Base-by-base conservation (phyloP, 2,113 vertebrate genomes). In the Abramis brama region DNA sequence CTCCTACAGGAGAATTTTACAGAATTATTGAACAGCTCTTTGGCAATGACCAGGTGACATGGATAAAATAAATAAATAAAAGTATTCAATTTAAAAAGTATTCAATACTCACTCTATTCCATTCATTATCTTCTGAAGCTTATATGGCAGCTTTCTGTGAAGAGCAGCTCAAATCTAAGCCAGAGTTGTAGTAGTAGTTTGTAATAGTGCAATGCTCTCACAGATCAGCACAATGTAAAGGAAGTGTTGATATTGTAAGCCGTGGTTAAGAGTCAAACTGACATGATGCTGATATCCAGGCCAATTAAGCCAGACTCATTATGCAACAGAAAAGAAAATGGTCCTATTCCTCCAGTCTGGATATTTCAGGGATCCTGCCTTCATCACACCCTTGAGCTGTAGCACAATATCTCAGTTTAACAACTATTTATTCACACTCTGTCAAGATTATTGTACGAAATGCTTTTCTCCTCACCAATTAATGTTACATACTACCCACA, bases 381-480 rank as follows among this genome's bases (percentile, higher is more conserved):
- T 68, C 15, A 43, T 83, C 60, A 45, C 50, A 30, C 64, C 79
- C 39, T 36, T 45, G 59, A 39, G 45, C 59, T 66, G 45, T 52
- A 45, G 70, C 43, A 47, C 52, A 74, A 87, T 84, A 73, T 74
- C 68, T 66, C 66, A 50, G 45, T 88, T 62, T 33, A 80, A 39
- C 55, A 85, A 75, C 62, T 36, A 43, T 68, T 74, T 79, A 80
- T 77, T 79, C 80, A 74, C 47, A 75, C 84, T 59, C 59, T 80
- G 76, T 76, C 64, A 75, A 27, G 45, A 64, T 83, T 86, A 62
- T 68, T 57, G 74, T 57, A 23, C 8, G 60, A 39, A 75, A 60
- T 13, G 47, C 23, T 59, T 80, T 45, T 76, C 79, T 83, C 27
- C 13, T 85, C 36, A 13, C 52, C 66, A 60, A 79, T 86, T 80